A percentile compares a stretch with the other conserved stretches of the same genome.
phyloP scores from a whole-genome alignment of 2,113 vertebrate species.

The Carassius gibelio region DNA sequence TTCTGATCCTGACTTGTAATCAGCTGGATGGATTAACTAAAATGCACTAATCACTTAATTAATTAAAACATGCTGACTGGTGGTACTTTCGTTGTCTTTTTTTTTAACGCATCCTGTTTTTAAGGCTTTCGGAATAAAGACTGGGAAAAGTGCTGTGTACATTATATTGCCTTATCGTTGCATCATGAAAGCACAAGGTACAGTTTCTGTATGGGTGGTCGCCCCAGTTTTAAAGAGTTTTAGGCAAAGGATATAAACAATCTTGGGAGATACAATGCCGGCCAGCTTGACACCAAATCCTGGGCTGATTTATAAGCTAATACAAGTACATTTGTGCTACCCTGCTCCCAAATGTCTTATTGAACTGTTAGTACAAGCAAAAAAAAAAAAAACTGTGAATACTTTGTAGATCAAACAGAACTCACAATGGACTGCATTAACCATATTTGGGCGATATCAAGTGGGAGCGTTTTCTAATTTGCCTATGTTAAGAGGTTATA shows the following conservation, averaged over 20 bases:
- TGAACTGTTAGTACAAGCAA: background rate
- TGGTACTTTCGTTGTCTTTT: background rate
- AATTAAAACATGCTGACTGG: conserved; percentile 57
- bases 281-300: background rate
- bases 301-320: background rate
- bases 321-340: background rate
- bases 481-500: background rate
- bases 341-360: background rate
- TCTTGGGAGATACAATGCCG: background rate
- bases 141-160: conserved; percentile 50
- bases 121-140: background rate
- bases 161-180: conserved; percentile 43
- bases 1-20: conserved; percentile 65
- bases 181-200: conserved; percentile 39
- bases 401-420: background rate
- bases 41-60: conserved; percentile 52
- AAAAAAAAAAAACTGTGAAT: background rate
- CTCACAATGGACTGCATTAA: background rate
- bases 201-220: conserved; percentile 33
- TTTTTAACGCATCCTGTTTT: conserved; percentile 23
- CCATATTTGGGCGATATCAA: background rate
- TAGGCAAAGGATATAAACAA: conserved; percentile 7
- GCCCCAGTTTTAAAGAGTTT: conserved; percentile 36
- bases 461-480: background rate
- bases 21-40: conserved; percentile 66